Conservation (phyloP, 2,113 vertebrate species). For the Cheirogaleus medius region DNA sequence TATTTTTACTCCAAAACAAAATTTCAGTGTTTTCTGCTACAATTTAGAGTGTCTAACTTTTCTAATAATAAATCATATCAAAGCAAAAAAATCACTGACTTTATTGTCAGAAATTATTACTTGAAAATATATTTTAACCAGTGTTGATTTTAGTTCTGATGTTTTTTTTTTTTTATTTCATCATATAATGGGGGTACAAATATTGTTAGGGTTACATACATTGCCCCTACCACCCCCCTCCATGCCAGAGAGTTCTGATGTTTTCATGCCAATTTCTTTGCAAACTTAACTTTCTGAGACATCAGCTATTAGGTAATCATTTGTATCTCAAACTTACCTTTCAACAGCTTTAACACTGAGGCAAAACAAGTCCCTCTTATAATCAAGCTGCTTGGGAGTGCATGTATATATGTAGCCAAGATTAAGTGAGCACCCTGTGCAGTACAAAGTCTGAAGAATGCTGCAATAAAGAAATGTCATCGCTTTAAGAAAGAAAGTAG, state of each 20-base stretch:
- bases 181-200: no score
- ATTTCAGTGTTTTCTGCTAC: not conserved
- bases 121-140: not conserved
- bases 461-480: constrained; percentile 62
- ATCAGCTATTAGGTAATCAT: not conserved
- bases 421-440: constrained; percentile 75
- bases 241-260: not conserved
- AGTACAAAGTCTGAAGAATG: constrained; percentile 78
- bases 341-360: constrained; percentile 81
- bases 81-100: not conserved
- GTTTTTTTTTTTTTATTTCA: no score
- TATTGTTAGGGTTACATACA: no score
- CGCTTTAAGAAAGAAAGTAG: not conserved
- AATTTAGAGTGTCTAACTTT: not conserved
- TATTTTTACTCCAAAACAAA: constrained; percentile 6
- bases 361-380: constrained; percentile 86
- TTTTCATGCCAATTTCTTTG: not conserved
- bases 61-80: not conserved
- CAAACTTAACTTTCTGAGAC: not conserved
- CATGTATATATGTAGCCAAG: constrained; percentile 83
- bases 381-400: constrained; percentile 82
- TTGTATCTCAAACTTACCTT: constrained; percentile 72
- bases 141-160: not conserved
- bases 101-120: not conserved
- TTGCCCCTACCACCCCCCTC: no score